A percentile compares a stretch with the other conserved stretches of the same genome.
These are phyloP conservation scores for Halichoerus grypus DNA, from an alignment of 2,113 vertebrate species.

Conservation along the genomic window DNA sequence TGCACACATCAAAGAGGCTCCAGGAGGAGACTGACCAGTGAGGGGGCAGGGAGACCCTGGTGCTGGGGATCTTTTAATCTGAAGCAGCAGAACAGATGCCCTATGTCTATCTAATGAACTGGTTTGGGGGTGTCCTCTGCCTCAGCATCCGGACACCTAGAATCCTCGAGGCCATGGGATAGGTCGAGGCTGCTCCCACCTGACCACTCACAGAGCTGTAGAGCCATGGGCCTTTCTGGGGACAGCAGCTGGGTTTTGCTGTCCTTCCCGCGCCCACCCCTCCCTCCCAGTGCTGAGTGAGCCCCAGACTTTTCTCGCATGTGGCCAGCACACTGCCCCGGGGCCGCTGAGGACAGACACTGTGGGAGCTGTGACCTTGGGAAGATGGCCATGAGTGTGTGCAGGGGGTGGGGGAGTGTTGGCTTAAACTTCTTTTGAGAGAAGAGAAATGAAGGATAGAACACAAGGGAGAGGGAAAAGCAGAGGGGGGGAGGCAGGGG, in stretches of 20 bases:
- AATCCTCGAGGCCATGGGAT: not conserved
- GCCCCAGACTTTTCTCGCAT: not conserved
- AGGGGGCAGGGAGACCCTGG: not conserved
- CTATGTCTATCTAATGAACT: not conserved
- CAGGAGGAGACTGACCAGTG: not conserved
- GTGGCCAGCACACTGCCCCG: not conserved
- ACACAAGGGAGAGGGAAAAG: not conserved
- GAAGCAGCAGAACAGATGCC: not conserved
- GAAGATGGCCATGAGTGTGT: not conserved
- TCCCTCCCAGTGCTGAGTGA: not conserved
- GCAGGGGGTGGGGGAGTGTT: too few relatives aligned
- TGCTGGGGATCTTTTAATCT: too few relatives aligned
- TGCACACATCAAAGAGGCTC: not conserved
- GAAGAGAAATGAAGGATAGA: not conserved
- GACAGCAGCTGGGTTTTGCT: not conserved
- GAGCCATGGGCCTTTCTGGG: not conserved
- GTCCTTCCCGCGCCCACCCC: rapidly evolving
- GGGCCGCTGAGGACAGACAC: not conserved
- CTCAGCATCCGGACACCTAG: not conserved
- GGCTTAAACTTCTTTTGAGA: not conserved
- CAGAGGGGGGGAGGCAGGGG: not conserved
- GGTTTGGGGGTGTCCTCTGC: not conserved
- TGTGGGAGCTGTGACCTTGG: not conserved
- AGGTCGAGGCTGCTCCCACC: not conserved
- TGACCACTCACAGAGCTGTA: not conserved